These are phyloP conservation scores for Cyprinodon brontotheroides DNA, from an alignment of 2,113 vertebrate genomes.

Conservation along the genomic window DNA sequence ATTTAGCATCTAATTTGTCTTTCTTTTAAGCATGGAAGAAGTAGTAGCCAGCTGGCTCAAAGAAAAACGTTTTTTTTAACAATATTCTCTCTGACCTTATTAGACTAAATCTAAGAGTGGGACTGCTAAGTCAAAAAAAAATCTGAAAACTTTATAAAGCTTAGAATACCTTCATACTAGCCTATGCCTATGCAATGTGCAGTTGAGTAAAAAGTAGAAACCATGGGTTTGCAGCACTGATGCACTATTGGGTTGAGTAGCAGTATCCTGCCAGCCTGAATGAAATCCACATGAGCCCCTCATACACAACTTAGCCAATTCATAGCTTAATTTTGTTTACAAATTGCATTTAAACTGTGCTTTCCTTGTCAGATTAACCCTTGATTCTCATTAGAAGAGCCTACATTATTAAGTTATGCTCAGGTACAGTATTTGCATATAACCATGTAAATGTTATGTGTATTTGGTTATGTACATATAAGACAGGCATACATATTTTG, in stretches of 20 bases:
- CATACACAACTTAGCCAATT: neutral
- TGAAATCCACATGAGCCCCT: neutral
- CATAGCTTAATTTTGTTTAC: neutral
- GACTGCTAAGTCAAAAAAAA: neutral
- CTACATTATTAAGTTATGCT: conserved; percentile 80
- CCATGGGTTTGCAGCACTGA: neutral
- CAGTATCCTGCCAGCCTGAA: neutral
- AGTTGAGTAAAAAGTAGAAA: neutral
- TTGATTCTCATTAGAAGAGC: conserved; percentile 73
- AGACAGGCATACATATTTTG: conserved; percentile 69
- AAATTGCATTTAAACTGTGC: neutral
- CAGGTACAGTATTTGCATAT: conserved; percentile 83
- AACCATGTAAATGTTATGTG: conserved; percentile 80
- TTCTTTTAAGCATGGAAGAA: neutral
- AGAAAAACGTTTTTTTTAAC: neutral
- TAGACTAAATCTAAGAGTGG: neutral
- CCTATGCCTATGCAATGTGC: neutral
- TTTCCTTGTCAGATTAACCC: conserved; percentile 67
- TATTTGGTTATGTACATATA: conserved; percentile 76
- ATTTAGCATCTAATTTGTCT: neutral
- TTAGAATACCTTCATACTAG: neutral
- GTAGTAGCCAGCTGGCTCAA: neutral
- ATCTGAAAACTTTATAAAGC: neutral
- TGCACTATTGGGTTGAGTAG: neutral
- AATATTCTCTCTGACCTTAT: neutral